A percentile compares a stretch with the other conserved stretches of the same genome.
These are phyloP conservation scores for Amblyjoppa proteus DNA, from an alignment of 2,888 invertebrate genomes.

Conservation along the genomic window DNA sequence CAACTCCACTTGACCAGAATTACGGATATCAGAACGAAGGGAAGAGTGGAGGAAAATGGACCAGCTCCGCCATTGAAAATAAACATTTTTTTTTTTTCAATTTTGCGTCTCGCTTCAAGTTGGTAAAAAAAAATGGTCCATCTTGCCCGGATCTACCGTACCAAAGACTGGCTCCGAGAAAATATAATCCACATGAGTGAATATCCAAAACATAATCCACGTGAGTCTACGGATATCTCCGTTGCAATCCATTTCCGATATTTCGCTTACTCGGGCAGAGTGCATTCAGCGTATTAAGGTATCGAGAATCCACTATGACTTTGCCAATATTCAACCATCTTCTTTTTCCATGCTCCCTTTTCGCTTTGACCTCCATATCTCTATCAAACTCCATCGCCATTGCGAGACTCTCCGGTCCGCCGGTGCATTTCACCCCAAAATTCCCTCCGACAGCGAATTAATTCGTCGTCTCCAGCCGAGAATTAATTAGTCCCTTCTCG, in stretches of 20 bases:
- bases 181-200: background rate
- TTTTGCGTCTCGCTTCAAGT: no score
- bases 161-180: no score
- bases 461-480: constrained; percentile 34
- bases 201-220: background rate
- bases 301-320: background rate
- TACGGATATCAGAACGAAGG: background rate
- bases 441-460: constrained; percentile 19
- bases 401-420: background rate
- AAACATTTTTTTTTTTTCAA: no score
- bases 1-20: background rate
- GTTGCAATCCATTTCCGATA: background rate
- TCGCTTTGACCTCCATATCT: background rate
- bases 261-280: background rate
- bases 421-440: background rate
- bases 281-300: background rate
- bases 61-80: no score
- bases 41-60: no score
- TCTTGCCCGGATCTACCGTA: no score
- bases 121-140: no score
- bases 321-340: background rate
- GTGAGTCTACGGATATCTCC: background rate
- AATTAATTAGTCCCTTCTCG: constrained; percentile 54
- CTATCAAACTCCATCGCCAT: background rate
- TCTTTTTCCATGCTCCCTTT: background rate